Percentiles rank a stretch among this genome's conserved stretches.
These are phyloP conservation scores for Rhyzopertha dominica DNA, from an alignment of 1,140 invertebrate species.

Conservation along the genomic window DNA sequence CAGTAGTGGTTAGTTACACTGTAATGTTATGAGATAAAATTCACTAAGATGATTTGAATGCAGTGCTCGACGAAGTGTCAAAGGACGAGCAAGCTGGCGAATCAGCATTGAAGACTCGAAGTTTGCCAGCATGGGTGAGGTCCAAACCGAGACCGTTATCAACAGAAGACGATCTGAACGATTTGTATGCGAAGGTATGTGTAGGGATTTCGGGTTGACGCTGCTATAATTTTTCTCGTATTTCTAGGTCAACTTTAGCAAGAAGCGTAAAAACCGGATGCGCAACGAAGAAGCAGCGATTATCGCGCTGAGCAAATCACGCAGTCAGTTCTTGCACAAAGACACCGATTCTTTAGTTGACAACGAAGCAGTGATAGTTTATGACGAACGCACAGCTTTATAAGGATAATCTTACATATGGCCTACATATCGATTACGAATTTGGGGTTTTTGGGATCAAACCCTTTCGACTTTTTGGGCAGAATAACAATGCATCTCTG, in stretches of 20 bases:
- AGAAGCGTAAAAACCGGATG: conserved; percentile 68
- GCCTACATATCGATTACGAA: too few species aligned
- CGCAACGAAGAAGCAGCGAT: conserved; percentile 68
- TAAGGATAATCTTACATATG: too few species aligned
- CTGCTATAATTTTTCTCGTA: conserved; percentile 13
- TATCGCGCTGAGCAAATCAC: conserved; percentile 67
- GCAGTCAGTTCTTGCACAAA: conserved; percentile 58
- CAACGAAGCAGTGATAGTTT: conserved; percentile 68
- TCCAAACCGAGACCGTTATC: conserved; percentile 59
- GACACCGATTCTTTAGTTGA: conserved; percentile 56
- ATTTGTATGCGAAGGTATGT: conserved; percentile 64
- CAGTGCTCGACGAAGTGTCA: conserved; percentile 57
- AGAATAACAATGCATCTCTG: too few species aligned
- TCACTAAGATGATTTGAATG: too few species aligned
- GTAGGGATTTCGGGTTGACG: conserved; percentile 1
- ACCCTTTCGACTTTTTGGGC: too few species aligned
- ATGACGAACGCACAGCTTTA: conserved; percentile 66
- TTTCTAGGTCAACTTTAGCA: conserved; percentile 62
- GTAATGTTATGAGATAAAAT: too few species aligned
- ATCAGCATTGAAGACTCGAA: conserved; percentile 59
- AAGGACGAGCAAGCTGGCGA: conserved; percentile 43
- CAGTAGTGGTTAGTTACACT: conserved; percentile 56
- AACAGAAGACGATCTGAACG: conserved; percentile 63
- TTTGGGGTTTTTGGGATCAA: too few species aligned
- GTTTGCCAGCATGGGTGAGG: conserved; percentile 61